Base-by-base conservation (phyloP, 2,888 invertebrate genomes). In the Eumacrocentrus americanus region DNA sequence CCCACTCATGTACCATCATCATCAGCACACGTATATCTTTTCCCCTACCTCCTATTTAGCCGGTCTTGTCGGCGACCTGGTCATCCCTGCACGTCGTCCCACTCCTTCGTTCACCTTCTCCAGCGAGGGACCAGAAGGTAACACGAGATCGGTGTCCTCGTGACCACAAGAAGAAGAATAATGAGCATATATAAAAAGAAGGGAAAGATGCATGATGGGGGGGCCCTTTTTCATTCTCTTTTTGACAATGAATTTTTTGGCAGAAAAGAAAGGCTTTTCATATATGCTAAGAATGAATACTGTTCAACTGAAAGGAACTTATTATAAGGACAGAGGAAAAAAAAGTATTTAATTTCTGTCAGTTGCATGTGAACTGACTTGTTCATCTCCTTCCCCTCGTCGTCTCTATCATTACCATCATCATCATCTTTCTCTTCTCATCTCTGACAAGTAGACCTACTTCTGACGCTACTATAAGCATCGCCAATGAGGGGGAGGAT, bases 31-130 rank as follows among this genome's bases (percentile, higher is more conserved):
- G 25, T 5, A 23, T 12, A 46, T 25, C 12, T 25, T 53, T 46
- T 46, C 47, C 58, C 44, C 52, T 59, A 44, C 29, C 53, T 48
- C 48, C 25, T 48, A 42, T 35, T 44, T 23, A 46, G 23, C 40
- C 9, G 29, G 9, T 51, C 50, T 23, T 29, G 22, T 38, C 34
- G 5, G 18, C 48, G 55, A 56, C 51, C 60, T 55, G 60, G 55
- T 56, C 55, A 55, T 55, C 60, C 60, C 60, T 60, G 42, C 44
- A 42, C 59, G 56, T 60, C 62, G 53, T 55, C 59, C 62, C 58
- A 58, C 52, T 62, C 52, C 67, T 62, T 62, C 53, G 64, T 59
- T 62, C 63, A 67, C 67, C 69, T 62, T 68, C 67, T 60, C 66
- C 63, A 46, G n/a, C n/a, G n/a, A 56, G 23, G 35, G 22, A 35